These are phyloP conservation scores for Antennarius striatus DNA, from an alignment of 2,113 vertebrate genomes.

Conservation along the genomic window DNA sequence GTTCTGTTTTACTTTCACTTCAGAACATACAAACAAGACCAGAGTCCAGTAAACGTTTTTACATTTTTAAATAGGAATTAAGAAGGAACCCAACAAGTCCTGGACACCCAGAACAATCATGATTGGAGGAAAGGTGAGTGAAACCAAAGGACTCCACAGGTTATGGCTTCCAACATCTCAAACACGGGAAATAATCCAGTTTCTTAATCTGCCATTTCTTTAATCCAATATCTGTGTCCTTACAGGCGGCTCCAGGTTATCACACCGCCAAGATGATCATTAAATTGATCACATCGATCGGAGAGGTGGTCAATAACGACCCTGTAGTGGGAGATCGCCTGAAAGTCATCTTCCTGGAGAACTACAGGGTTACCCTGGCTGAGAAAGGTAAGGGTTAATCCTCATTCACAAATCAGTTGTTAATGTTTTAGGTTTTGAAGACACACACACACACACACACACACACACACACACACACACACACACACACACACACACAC, in stretches of 20 bases:
- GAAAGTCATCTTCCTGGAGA: conserved; percentile 92
- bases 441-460: too few relatives aligned
- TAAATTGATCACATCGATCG: conserved; percentile 88
- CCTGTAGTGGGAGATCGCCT: conserved; percentile 87
- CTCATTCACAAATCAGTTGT: not conserved
- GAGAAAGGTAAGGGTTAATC: conserved; percentile 83
- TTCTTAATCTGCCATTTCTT: too few relatives aligned
- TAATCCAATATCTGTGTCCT: not conserved
- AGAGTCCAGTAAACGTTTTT: not conserved
- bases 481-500: too few relatives aligned
- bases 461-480: too few relatives aligned
- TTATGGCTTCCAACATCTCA: too few relatives aligned
- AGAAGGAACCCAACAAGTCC: conserved; percentile 85
- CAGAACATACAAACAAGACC: not conserved
- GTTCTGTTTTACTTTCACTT: conserved; percentile 36
- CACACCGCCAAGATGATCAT: conserved; percentile 96
- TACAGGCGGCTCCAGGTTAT: conserved; percentile 91
- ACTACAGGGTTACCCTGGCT: conserved; percentile 90
- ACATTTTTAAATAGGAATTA: conserved; percentile 81
- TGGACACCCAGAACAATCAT: conserved; percentile 89
- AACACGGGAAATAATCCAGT: too few relatives aligned
- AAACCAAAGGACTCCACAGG: not conserved
- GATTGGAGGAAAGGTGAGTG: conserved; percentile 90
- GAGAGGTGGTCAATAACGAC: conserved; percentile 90
- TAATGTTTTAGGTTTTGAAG: too few relatives aligned